Evolutionary conservation across 2,888 invertebrate species (phyloP).

Genomic region (Drosophila imparisetae): DNA sequence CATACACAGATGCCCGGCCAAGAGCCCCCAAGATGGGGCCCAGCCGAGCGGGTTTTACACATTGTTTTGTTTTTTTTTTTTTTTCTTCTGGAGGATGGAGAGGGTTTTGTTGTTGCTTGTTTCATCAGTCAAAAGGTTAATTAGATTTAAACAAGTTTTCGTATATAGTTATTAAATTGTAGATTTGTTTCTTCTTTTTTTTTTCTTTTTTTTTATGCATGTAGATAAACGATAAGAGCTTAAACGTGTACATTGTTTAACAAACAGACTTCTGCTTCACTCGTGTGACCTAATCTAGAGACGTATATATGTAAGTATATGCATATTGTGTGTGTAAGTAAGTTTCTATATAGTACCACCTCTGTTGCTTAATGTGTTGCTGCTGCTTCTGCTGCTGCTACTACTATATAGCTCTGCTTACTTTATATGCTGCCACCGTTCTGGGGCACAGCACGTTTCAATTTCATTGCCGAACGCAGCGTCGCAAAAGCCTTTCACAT

Average conservation of each 20-base stretch:
- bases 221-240: slow-evolving; percentile 80
- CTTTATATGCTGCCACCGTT: slow-evolving; percentile 12
- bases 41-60: slow-evolving; percentile 10
- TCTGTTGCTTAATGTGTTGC: background rate
- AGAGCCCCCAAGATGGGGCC: background rate
- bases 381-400: background rate
- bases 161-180: slow-evolving; percentile 51
- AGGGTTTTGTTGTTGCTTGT: slow-evolving; percentile 27
- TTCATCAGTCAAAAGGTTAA: slow-evolving; percentile 69
- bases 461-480: slow-evolving; percentile 33
- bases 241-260: slow-evolving; percentile 80
- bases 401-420: slow-evolving; percentile 24
- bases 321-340: slow-evolving; percentile 27
- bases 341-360: slow-evolving; percentile 23
- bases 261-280: slow-evolving; percentile 76
- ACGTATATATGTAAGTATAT: slow-evolving; percentile 45
- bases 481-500: slow-evolving; percentile 70
- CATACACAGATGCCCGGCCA: slow-evolving; percentile 37
- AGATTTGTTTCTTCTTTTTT: slow-evolving; percentile 9
- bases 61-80: slow-evolving; percentile 2
- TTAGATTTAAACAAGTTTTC: slow-evolving; percentile 63
- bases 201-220: slow-evolving; percentile 58
- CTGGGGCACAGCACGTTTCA: slow-evolving; percentile 28
- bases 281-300: slow-evolving; percentile 68
- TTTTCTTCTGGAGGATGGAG: background rate